These are phyloP conservation scores for Schmidtea mediterranea DNA, from an alignment of 1,140 invertebrate species.

Conservation along the genomic window DNA sequence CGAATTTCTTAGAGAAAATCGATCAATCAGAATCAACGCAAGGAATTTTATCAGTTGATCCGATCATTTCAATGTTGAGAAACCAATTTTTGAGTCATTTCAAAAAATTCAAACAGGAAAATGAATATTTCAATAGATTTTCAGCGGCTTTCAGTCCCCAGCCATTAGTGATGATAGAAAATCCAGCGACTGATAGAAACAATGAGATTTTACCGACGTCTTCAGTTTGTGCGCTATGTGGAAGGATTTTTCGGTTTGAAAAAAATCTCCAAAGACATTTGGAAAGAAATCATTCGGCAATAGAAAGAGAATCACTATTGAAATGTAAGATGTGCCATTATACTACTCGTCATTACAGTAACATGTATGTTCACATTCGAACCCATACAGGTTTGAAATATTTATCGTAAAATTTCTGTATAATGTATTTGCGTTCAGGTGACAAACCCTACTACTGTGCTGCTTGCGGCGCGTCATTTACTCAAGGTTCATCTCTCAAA, in stretches of 20 bases:
- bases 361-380: constrained; percentile 4
- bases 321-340: constrained; percentile 2
- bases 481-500: constrained; percentile 3
- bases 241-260: background rate
- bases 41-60: too few species aligned
- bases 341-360: constrained; percentile 1
- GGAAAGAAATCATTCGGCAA: background rate
- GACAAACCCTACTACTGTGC: constrained; percentile 4
- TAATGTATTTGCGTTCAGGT: background rate
- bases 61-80: too few species aligned
- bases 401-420: background rate
- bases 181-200: too few species aligned
- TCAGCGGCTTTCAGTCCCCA: too few species aligned
- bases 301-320: background rate
- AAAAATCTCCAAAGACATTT: background rate
- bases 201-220: too few species aligned
- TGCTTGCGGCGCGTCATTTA: background rate
- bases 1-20: too few species aligned
- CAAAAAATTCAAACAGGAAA: too few species aligned
- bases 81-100: too few species aligned
- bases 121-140: too few species aligned
- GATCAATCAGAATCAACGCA: too few species aligned
- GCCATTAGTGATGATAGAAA: too few species aligned
- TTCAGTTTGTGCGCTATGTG: background rate
- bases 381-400: constrained; percentile 1